Evolutionary conservation across 2,113 vertebrate species (phyloP), one percentile per base, ranked within the genome.

Genomic region (Alethe castanea): DNA sequence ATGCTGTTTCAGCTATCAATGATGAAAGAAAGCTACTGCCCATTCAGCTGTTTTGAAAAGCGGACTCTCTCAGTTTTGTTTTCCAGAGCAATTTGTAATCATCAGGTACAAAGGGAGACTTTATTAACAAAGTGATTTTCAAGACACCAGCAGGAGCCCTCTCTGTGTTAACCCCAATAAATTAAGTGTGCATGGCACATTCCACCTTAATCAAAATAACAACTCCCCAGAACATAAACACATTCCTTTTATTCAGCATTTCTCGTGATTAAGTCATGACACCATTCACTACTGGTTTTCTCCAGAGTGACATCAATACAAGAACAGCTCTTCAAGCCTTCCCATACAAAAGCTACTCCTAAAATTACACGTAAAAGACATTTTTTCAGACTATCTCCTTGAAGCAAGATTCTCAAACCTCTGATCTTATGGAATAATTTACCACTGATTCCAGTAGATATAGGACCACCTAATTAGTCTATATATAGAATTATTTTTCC

Each of bases 191-290:
- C 0, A 0, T 35, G 60, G 71, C 80, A 91, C 88, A 94, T 96
- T 97, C 77, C 78, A 87, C 28, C 48, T 71, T 96, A 88, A 94
- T 90, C 62, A 89, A 80, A 92, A 64, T 20, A 57, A 50, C 74
- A 91, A 91, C 92, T 96, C 92, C 95, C 69, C 31, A 67, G 94
- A 91, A 76, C 61, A 65, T 47, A 92, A 86, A 48, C 19, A 48
- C 44, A 87, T 93, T 90, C 60, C 20, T 73, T 81, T 84, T 38
- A 69, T 42, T 89, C 71, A 77, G 66, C 78, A 86, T 76, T 96
- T 88, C 42, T 42, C 36, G 19, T n/a, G 35, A 35, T 61, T 48
- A 74, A 74, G 8, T 74, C 24, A 47, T 82, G 74, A 57, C 38
- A 33, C 60, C 15, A 59, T 35, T 74, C 19, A 44, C 11, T 48